Evolutionary conservation across 2,888 invertebrate species (phyloP).

Genomic region (Aspidiotus rigidus): DNA sequence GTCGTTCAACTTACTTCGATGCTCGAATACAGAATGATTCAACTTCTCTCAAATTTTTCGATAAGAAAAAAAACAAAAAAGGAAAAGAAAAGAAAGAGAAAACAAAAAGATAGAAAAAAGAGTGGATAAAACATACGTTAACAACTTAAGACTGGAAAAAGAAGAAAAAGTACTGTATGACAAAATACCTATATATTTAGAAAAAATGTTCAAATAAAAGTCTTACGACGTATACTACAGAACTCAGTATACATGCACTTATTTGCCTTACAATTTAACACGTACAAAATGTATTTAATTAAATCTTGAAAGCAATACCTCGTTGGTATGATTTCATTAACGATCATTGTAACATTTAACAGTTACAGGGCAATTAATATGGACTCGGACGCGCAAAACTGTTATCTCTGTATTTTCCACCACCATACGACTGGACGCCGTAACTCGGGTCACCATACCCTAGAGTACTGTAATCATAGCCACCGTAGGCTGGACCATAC

Average conservation of each 20-base stretch:
- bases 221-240: slow-evolving; percentile 29
- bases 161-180: slow-evolving; percentile 18
- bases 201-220: slow-evolving; percentile 21
- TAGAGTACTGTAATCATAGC: slow-evolving; percentile 37
- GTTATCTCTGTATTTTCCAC: slow-evolving; percentile 40
- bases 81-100: neutral
- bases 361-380: slow-evolving; percentile 35
- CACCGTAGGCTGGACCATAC: slow-evolving; percentile 39
- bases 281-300: slow-evolving; percentile 23
- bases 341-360: too few relatives aligned
- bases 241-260: slow-evolving; percentile 15
- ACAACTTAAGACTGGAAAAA: slow-evolving; percentile 24
- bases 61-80: neutral
- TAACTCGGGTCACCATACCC: slow-evolving; percentile 36
- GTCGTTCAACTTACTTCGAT: neutral
- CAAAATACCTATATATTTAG: slow-evolving; percentile 29
- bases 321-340: slow-evolving; percentile 17
- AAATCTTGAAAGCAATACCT: slow-evolving; percentile 21
- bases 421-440: slow-evolving; percentile 37
- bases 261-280: slow-evolving; percentile 22
- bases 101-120: neutral
- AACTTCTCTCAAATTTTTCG: neutral
- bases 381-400: slow-evolving; percentile 38
- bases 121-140: neutral
- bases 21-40: neutral